Percentiles rank a stretch among this genome's conserved stretches.
These are phyloP conservation scores for Antrozous pallidus DNA, from an alignment of 2,797 vertebrate genomes.

Conservation along the genomic window DNA sequence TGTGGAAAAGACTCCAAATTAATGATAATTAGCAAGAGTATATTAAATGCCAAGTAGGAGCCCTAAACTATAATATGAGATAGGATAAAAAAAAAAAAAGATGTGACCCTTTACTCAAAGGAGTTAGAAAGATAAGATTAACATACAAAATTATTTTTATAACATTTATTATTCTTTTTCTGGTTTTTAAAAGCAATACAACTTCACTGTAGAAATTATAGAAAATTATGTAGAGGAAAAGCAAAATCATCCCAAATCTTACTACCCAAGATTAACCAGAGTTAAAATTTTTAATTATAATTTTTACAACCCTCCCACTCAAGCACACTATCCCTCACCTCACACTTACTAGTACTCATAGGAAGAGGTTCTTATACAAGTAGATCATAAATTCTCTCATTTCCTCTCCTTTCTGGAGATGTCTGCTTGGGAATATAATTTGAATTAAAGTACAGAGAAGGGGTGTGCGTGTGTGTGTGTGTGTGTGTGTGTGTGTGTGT, in stretches of 20 bases:
- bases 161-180: background rate
- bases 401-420: conserved; percentile 11
- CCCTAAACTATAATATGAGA: background rate
- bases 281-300: background rate
- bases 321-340: background rate
- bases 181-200: background rate
- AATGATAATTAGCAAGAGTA: background rate
- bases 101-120: background rate
- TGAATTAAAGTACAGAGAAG: conserved; percentile 15
- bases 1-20: background rate
- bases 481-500: background rate
- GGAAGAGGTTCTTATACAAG: background rate
- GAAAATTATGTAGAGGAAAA: background rate
- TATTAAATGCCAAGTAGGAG: background rate
- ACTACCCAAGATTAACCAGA: background rate
- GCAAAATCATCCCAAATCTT: background rate
- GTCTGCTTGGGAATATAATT: conserved; percentile 44
- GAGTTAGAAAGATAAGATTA: background rate
- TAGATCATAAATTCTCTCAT: background rate
- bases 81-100: background rate
- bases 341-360: background rate
- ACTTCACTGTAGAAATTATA: background rate
- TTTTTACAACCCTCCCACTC: background rate
- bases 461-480: background rate
- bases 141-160: background rate